phyloP scores from a whole-genome alignment of 2,113 vertebrate genomes.

The Spermophilus dauricus region DNA sequence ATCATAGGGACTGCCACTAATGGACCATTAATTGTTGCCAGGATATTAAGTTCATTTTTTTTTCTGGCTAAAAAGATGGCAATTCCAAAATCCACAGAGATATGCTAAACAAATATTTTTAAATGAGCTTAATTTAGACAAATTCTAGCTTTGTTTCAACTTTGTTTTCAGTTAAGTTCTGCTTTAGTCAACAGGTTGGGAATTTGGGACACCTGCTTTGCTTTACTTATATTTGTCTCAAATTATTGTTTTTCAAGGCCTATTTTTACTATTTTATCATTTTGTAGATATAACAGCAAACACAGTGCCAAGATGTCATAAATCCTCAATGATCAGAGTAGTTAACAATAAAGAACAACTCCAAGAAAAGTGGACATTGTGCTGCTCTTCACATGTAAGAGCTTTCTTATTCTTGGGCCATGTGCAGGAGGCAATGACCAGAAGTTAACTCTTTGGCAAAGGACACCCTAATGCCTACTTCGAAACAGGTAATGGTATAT shows the following conservation, averaged over 20 bases:
- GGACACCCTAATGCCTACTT: neutral
- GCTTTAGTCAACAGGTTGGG: neutral
- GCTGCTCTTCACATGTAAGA: neutral
- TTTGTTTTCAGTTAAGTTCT: neutral
- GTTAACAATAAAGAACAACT: neutral
- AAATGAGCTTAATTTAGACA: slow-evolving; percentile 53
- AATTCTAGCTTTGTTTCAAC: neutral
- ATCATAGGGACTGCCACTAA: slow-evolving; percentile 67
- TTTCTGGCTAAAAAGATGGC: slow-evolving; percentile 39
- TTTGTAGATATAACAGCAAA: slow-evolving; percentile 12
- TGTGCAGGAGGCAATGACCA: neutral
- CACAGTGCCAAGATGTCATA: neutral
- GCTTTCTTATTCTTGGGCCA: neutral
- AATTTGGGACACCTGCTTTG: neutral
- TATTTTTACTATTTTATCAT: neutral
- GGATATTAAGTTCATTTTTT: slow-evolving; percentile 53
- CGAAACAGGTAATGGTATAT: slow-evolving; percentile 19
- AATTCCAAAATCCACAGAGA: slow-evolving; percentile 41
- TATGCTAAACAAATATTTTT: slow-evolving; percentile 43
- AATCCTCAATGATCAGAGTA: neutral
- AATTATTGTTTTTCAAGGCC: slow-evolving; percentile 4
- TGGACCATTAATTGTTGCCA: slow-evolving; percentile 71
- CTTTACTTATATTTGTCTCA: slow-evolving; percentile 12
- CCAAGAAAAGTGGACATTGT: neutral
- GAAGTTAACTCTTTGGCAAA: slow-evolving; percentile 5